These are phyloP conservation scores for Celastrina argiolus DNA, from an alignment of 2,888 invertebrate genomes.

Conservation along the genomic window DNA sequence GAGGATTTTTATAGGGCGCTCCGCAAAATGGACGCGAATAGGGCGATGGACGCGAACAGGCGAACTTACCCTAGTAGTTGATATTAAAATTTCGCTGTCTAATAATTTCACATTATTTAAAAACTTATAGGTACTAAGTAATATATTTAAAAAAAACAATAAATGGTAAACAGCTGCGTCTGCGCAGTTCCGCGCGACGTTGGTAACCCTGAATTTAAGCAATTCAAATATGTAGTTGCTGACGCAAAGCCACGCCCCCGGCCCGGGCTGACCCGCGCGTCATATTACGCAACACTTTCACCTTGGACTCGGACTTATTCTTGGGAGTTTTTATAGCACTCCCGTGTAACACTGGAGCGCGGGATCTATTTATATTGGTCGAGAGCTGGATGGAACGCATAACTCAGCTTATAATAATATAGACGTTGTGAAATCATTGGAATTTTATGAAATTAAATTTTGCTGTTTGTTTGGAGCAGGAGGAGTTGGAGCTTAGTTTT, in stretches of 20 bases:
- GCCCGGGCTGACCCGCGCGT: conserved; percentile 32
- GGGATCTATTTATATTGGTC: conserved; percentile 7
- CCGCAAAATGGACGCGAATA: no score
- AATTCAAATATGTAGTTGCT: background rate
- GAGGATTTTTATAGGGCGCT: no score
- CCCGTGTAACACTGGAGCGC: background rate
- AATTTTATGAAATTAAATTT: no score
- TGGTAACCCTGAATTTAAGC: conserved; percentile 5
- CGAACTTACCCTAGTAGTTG: no score
- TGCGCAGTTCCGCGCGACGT: background rate
- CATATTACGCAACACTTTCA: conserved; percentile 34
- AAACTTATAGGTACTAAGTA: background rate
- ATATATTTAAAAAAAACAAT: background rate
- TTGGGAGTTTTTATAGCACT: conserved; percentile 12
- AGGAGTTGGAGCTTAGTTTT: no score
- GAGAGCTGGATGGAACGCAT: background rate
- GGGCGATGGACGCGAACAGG: no score
- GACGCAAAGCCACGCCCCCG: conserved; percentile 15
- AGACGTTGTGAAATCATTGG: background rate
- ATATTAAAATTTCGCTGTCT: no score
- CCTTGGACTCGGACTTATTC: conserved; percentile 38
- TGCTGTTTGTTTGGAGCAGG: no score
- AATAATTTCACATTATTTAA: no score
- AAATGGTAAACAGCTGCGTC: background rate
- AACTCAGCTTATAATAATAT: background rate